Evolutionary conservation across 2,113 vertebrate genomes (phyloP), one percentile per base, ranked within the genome.

Genomic region (Gasterosteus aculeatus): DNA sequence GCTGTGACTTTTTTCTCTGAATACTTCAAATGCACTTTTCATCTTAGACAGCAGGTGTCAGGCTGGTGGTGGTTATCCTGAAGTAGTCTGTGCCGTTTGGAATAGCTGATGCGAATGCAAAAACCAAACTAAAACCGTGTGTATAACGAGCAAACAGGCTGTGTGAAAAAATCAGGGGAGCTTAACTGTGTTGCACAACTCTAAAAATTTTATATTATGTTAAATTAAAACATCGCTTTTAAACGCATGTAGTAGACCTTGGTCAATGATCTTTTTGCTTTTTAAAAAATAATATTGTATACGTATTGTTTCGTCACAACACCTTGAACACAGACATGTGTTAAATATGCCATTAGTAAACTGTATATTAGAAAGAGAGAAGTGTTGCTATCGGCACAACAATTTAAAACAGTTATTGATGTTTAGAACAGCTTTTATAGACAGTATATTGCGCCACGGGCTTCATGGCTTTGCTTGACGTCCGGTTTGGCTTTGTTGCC

Each of bases 41-140:
- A 94, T 95, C 93, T 88, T 95, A 15, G 96, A 95, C 91, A 96
- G 95, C 93, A 92, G 78, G 76, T 77, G 89, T 81, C 78, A 72
- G 78, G 10, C 29, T 65, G 31, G 39, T 10, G 47, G 11, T 11
- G 11, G 7, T 42, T 61, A n/a, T 35, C 11, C 7, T 61, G 1
- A 22, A 6, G 38, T 31, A 41, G 12, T 11, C 15, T 60, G 2
- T 19, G 77, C 57, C 70, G 8, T 68, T 64, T 22, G 59, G 49
- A 33, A 78, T 64, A 61, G 3, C 0, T 44, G 49, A 33, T 60
- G 19, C 4, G 33, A 68, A 22, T 26, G 19, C 0, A 19, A 22
- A 19, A 35, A 16, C 16, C 51, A 7, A 51, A 18, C 0, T 4
- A 31, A 15, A 31, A n/a, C 15, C 14, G n/a, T 10, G 41, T 29